Evolutionary conservation across 2,113 vertebrate species (phyloP).

Genomic region (Ascaphus truei): DNA sequence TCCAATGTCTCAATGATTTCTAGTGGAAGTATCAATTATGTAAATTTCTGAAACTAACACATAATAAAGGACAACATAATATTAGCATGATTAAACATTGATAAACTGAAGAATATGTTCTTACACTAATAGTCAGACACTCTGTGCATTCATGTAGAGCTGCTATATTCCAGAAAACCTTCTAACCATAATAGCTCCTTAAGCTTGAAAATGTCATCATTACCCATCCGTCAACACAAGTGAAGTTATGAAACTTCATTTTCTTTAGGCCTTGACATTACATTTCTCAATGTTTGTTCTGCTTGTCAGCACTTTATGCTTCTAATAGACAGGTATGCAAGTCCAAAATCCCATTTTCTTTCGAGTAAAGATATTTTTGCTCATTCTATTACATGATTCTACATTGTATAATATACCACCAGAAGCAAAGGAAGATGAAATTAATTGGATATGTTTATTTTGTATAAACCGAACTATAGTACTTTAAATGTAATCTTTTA

Average conservation of each 20-base stretch:
- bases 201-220: slow-evolving; percentile 44
- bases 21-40: slow-evolving; percentile 1
- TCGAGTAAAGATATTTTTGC: slow-evolving; percentile 40
- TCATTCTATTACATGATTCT: slow-evolving; percentile 35
- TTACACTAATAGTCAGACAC: slow-evolving; percentile 10
- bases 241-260: slow-evolving; percentile 50
- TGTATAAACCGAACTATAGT: too few species aligned
- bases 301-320: slow-evolving; percentile 43
- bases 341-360: slow-evolving; percentile 37
- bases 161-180: slow-evolving; percentile 13
- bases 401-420: slow-evolving; percentile 11
- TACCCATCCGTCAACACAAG: slow-evolving; percentile 39
- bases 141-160: slow-evolving; percentile 30
- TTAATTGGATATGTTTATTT: slow-evolving; percentile 26
- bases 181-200: slow-evolving; percentile 38
- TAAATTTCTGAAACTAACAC: not conserved
- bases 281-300: slow-evolving; percentile 48
- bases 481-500: not conserved
- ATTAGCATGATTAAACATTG: slow-evolving; percentile 46
- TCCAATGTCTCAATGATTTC: slow-evolving; percentile 37
- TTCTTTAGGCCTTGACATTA: slow-evolving; percentile 33
- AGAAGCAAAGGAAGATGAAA: slow-evolving; percentile 41
- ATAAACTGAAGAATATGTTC: slow-evolving; percentile 40
- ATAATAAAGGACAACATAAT: slow-evolving; percentile 39
- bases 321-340: slow-evolving; percentile 40